Conservation (phyloP, 1,140 invertebrate species). For the Holcopasites calliopsidis region DNA sequence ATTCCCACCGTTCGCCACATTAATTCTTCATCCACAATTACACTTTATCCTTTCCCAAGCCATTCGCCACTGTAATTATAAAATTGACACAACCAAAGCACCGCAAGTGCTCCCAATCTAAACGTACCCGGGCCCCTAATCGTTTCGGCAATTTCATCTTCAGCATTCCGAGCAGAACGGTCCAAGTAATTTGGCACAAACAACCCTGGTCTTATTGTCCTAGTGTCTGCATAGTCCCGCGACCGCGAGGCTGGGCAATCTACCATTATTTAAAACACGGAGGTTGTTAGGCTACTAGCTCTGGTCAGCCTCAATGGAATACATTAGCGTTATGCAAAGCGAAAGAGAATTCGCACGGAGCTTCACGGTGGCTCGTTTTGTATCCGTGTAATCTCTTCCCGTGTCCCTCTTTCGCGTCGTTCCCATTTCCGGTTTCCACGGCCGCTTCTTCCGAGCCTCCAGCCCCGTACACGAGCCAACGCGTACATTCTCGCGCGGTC, state of each 20-base stretch:
- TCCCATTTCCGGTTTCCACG: slow-evolving; percentile 11
- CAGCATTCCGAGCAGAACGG: slow-evolving; percentile 45
- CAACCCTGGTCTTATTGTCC: neutral
- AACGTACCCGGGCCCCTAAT: no score
- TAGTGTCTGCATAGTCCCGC: slow-evolving; percentile 34
- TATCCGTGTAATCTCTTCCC: slow-evolving; percentile 30
- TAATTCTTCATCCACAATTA: no score
- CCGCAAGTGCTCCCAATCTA: no score
- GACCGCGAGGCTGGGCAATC: slow-evolving; percentile 32
- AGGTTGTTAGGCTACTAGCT: slow-evolving; percentile 67
- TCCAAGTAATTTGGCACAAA: slow-evolving; percentile 43
- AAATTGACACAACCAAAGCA: no score
- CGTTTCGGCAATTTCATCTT: slow-evolving; percentile 4
- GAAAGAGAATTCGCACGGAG: slow-evolving; percentile 30
- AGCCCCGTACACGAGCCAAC: neutral
- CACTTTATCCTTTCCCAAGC: no score
- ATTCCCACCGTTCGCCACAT: no score
- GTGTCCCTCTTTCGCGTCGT: slow-evolving; percentile 1
- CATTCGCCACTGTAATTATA: no score
- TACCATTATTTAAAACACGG: slow-evolving; percentile 72
- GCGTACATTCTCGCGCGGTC: neutral
- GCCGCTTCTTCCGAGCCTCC: neutral
- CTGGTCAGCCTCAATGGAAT: slow-evolving; percentile 72
- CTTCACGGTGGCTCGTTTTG: neutral
- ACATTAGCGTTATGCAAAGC: slow-evolving; percentile 71